Conservation (phyloP, 92 coral and sea anemone genomes). For the Isaurus tuberculatus region DNA sequence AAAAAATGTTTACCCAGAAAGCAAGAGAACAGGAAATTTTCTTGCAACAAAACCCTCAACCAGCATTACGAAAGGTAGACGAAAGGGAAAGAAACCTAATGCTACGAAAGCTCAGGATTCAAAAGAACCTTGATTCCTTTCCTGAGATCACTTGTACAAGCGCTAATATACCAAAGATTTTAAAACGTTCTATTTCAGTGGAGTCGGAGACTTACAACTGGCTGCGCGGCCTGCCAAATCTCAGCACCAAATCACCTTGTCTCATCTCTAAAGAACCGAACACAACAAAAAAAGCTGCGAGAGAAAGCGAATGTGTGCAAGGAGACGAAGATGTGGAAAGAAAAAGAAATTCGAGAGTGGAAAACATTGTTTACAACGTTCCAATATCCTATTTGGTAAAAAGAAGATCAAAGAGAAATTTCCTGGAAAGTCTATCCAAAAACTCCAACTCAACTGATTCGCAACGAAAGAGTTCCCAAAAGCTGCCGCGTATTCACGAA, state of each 20-base stretch:
- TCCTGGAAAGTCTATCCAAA: not conserved
- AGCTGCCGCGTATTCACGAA: not conserved
- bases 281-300: not conserved
- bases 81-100: conserved; percentile 32
- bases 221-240: conserved; percentile 69
- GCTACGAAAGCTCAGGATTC: conserved; percentile 46
- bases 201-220: conserved; percentile 78
- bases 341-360: conserved; percentile 58
- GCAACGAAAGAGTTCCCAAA: not conserved
- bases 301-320: not conserved
- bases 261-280: not conserved
- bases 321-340: not conserved
- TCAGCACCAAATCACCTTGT: conserved; percentile 28
- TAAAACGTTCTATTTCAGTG: conserved; percentile 72
- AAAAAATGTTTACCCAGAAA: conserved; percentile 58
- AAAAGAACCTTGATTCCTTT: conserved; percentile 46
- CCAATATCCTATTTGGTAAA: conserved; percentile 15
- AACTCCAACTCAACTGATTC: not conserved
- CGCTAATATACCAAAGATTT: conserved; percentile 69
- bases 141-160: conserved; percentile 71
- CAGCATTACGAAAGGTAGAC: not conserved
- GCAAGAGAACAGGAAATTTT: not conserved
- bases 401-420: not conserved
- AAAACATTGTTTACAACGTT: conserved; percentile 64
- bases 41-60: not conserved